These are phyloP conservation scores for Danio aesculapii DNA, from an alignment of 2,797 vertebrate species.

Conservation along the genomic window DNA sequence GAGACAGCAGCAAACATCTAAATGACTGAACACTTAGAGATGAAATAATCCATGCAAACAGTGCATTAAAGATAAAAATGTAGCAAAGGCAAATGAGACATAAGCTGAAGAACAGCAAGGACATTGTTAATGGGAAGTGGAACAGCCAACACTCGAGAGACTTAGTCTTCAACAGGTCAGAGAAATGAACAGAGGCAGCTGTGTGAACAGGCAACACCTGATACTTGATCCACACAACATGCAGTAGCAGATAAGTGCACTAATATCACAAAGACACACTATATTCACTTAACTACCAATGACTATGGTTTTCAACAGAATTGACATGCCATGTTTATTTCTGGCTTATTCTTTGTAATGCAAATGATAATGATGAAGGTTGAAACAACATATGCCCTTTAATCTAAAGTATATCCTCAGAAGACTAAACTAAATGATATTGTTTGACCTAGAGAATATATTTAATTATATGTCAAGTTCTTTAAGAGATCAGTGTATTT, in stretches of 20 bases:
- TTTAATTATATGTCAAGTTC: not conserved
- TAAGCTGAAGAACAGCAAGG: constrained; percentile 52
- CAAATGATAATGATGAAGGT: constrained; percentile 2
- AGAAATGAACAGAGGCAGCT: constrained; percentile 61
- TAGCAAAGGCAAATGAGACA: constrained; percentile 28
- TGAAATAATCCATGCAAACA: constrained; percentile 9
- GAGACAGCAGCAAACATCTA: not conserved
- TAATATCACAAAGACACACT: constrained; percentile 16
- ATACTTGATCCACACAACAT: constrained; percentile 37
- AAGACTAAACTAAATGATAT: not conserved
- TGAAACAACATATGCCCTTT: not conserved
- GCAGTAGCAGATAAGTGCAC: constrained; percentile 8
- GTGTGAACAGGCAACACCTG: constrained; percentile 59
- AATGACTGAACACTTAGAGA: not conserved
- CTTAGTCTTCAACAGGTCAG: constrained; percentile 56
- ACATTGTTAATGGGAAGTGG: constrained; percentile 64
- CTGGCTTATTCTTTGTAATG: constrained; percentile 8
- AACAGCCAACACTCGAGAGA: constrained; percentile 65
- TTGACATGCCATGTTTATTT: constrained; percentile 22
- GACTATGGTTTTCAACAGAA: not conserved
- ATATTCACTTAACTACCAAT: not conserved
- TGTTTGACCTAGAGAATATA: not conserved
- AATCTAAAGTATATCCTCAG: not conserved
- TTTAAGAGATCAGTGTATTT: not conserved
- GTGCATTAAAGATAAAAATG: constrained; percentile 38